Evolutionary conservation across 2,888 invertebrate genomes (phyloP).

Genomic region (Drosophila sordidula): DNA sequence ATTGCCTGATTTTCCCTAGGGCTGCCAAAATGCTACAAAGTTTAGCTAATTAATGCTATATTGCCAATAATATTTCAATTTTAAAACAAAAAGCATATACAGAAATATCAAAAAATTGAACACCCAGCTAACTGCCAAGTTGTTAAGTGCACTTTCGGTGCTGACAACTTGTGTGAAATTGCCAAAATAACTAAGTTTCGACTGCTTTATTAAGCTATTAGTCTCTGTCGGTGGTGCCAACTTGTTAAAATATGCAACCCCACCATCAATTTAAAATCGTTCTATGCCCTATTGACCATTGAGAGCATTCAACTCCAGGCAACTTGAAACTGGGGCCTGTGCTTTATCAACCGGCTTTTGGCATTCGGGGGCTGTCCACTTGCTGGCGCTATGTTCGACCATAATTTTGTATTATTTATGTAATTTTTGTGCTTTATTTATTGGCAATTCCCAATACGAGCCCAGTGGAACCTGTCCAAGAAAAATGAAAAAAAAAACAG

Average conservation of each 20-base stretch:
- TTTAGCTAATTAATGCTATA: too few relatives aligned
- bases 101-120: too few relatives aligned
- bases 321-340: background rate
- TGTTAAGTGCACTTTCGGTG: background rate
- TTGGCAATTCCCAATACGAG: conserved; percentile 60
- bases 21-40: too few relatives aligned
- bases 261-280: background rate
- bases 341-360: conserved; percentile 27
- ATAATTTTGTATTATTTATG: conserved; percentile 74
- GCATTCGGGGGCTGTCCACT: conserved; percentile 40
- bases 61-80: too few relatives aligned
- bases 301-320: background rate
- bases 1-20: too few relatives aligned
- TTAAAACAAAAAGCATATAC: too few relatives aligned
- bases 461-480: background rate
- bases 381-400: conserved; percentile 31
- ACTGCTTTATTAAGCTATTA: background rate
- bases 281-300: background rate
- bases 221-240: conserved; percentile 8
- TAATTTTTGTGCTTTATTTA: conserved; percentile 68
- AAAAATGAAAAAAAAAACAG: background rate
- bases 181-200: background rate
- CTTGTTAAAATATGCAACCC: conserved; percentile 5
- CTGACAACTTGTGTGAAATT: background rate
- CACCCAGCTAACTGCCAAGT: too few relatives aligned